Conservation (phyloP, 2,113 vertebrate genomes). For the Alces alces region DNA sequence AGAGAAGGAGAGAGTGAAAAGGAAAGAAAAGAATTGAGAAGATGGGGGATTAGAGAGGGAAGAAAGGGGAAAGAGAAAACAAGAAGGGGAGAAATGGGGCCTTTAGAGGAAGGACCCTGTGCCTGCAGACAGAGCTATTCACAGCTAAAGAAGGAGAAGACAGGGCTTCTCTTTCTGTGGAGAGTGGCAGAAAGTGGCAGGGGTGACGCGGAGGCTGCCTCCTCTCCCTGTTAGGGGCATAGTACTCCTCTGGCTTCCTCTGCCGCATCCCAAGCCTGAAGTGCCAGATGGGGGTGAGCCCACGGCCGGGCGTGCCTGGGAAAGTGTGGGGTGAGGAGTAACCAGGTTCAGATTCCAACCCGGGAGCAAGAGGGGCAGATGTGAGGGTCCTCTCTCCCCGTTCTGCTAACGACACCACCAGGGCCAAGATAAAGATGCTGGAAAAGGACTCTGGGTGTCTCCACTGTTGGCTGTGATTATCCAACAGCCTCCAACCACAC, state of each 20-base stretch:
- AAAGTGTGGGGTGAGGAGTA: fast-evolving
- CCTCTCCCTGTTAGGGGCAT: fast-evolving
- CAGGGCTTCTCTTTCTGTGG: fast-evolving
- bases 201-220: too few relatives aligned
- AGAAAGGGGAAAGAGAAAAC: neutral
- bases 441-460: neutral
- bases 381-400: neutral
- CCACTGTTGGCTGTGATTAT: neutral
- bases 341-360: neutral
- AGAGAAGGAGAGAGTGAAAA: neutral
- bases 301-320: too few relatives aligned
- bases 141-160: neutral
- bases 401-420: neutral
- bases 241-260: neutral
- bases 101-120: fast-evolving
- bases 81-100: neutral
- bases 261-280: neutral
- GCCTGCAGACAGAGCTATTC: fast-evolving
- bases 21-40: neutral
- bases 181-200: too few relatives aligned
- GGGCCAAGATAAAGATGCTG: neutral
- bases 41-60: neutral
- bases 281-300: neutral
- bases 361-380: neutral
- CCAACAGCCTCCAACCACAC: too few relatives aligned